Percentiles rank a stretch among this genome's conserved stretches.
phyloP scores from a whole-genome alignment of 2,797 vertebrate species.

The Anolis apletophallus region DNA sequence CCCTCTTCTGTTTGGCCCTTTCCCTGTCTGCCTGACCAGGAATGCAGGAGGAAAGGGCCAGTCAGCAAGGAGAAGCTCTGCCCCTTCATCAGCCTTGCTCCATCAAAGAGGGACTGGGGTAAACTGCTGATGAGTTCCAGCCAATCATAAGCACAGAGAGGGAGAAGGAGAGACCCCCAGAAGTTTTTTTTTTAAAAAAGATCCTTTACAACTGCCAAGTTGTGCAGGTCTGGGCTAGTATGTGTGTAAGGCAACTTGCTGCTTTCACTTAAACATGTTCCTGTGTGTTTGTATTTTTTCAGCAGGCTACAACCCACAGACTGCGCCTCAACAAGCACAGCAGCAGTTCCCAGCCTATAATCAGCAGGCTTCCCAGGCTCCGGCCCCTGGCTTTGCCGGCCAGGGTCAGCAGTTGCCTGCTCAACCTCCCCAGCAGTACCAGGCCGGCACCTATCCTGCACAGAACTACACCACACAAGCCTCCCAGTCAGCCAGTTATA shows the following conservation, averaged over 20 bases:
- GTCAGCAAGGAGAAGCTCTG: no score
- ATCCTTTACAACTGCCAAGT: neutral
- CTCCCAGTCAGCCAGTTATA: conserved; percentile 90
- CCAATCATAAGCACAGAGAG: no score
- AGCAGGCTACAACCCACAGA: conserved; percentile 91
- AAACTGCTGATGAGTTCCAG: no score
- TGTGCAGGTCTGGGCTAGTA: neutral
- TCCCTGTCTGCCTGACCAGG: no score
- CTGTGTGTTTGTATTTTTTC: conserved; percentile 55
- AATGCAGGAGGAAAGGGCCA: no score
- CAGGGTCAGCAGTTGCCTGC: conserved; percentile 83
- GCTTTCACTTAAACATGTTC: neutral
- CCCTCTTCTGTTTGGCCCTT: no score
- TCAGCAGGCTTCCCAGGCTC: conserved; percentile 87
- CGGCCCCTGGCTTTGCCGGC: conserved; percentile 83
- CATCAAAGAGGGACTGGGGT: no score
- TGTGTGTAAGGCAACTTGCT: accelerated
- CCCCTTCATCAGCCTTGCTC: no score
- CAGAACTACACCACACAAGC: conserved; percentile 94
- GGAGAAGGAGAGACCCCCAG: no score
- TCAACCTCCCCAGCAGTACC: conserved; percentile 89
- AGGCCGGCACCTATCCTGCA: conserved; percentile 86
- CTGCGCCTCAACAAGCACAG: conserved; percentile 83
- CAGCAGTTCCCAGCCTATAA: conserved; percentile 95
- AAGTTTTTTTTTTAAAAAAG: no score